A percentile compares a stretch with the other conserved stretches of the same genome.
Conservation (phyloP, 2,113 vertebrate species). For the Plotosus lineatus region DNA sequence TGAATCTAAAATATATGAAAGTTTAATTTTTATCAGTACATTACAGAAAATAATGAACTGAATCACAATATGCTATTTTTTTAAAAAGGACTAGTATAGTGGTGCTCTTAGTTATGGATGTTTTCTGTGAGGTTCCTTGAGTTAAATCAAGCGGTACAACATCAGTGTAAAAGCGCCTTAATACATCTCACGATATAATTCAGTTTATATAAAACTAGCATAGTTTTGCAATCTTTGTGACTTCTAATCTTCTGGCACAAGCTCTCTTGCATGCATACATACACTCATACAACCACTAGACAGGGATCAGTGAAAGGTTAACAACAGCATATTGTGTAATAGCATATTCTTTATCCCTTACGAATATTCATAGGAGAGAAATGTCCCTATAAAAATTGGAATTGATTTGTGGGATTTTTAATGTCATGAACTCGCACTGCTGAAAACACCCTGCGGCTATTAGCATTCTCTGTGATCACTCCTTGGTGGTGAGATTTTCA, state of each 20-base stretch:
- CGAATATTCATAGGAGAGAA: constrained; percentile 53
- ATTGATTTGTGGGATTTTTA: constrained; percentile 68
- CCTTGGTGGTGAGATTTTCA: constrained; percentile 50
- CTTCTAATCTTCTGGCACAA: background rate
- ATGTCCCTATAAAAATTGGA: constrained; percentile 67
- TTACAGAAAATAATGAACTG: too few species aligned
- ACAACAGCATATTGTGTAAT: background rate
- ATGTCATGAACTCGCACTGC: constrained; percentile 63
- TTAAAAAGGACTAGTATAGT: too few species aligned
- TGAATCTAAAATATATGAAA: too few species aligned
- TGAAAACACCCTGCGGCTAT: constrained; percentile 59
- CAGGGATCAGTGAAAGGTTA: background rate
- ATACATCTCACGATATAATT: too few species aligned
- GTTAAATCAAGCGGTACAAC: too few species aligned
- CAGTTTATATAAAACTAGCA: too few species aligned
- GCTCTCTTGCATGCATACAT: background rate
- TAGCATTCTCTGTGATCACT: constrained; percentile 61
- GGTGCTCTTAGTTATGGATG: too few species aligned
- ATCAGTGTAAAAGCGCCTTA: too few species aligned
- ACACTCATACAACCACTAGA: background rate
- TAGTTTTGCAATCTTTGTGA: background rate
- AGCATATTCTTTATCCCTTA: background rate
- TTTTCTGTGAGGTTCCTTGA: too few species aligned
- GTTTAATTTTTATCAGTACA: too few species aligned
- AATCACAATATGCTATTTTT: too few species aligned